These are phyloP conservation scores for Ophonus ardosiacus DNA, from an alignment of 2,888 invertebrate genomes.

Conservation along the genomic window DNA sequence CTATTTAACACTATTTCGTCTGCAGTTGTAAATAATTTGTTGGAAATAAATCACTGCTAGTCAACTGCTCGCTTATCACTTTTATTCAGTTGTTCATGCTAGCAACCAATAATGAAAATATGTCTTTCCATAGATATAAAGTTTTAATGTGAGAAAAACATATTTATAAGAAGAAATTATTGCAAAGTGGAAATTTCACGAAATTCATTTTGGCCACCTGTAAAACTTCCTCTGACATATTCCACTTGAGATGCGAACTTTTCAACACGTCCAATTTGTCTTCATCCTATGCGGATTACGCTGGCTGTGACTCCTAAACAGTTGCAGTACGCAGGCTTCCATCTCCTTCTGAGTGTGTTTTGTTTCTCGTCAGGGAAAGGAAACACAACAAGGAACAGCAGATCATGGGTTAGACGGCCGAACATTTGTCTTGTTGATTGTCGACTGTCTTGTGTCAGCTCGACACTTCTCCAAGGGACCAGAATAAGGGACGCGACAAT, in stretches of 20 bases:
- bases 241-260: neutral
- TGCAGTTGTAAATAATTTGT: too few species aligned
- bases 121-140: too few species aligned
- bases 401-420: slow-evolving; percentile 27
- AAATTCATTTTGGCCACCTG: too few species aligned
- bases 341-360: slow-evolving; percentile 12
- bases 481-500: neutral
- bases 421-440: slow-evolving; percentile 41
- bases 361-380: slow-evolving; percentile 12
- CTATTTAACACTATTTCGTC: too few species aligned
- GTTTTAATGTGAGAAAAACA: too few species aligned
- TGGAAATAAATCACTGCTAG: too few species aligned
- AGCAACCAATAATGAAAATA: too few species aligned
- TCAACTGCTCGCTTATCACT: too few species aligned
- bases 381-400: slow-evolving; percentile 13
- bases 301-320: slow-evolving; percentile 21
- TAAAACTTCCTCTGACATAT: neutral
- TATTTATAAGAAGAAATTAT: too few species aligned
- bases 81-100: too few species aligned
- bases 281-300: slow-evolving; percentile 23
- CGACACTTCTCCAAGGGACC: neutral
- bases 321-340: slow-evolving; percentile 9
- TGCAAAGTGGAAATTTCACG: too few species aligned
- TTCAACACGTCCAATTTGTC: slow-evolving; percentile 23
- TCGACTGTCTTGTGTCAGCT: neutral